Evolutionary conservation across 2,888 invertebrate genomes (phyloP), one percentile per base, ranked within the genome.

Genomic region (Dicyrtoma fusca): DNA sequence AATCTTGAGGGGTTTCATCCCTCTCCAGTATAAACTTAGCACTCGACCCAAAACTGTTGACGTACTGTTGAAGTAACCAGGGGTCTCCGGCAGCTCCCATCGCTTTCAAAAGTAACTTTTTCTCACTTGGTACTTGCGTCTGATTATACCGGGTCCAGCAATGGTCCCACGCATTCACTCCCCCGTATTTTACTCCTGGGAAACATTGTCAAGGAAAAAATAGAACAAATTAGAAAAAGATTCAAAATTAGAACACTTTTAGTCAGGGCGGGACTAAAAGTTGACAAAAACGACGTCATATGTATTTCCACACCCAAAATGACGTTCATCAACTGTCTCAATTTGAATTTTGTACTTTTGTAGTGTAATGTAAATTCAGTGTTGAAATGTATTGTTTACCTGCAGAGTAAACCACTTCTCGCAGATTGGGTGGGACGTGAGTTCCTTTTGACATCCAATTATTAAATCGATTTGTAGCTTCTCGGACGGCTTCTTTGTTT

Each of bases 21-120:
- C 8, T 34, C 8, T 34, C 34, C 3, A 34, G 8, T 5, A 34
- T 34, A 34, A 34, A 34, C 34, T 34, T 34, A 8, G 34, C n/a
- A n/a, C 34, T 34, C 34, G 8, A 34, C 3, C n/a, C 3, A 34
- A 34, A 34, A 34, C 34, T 34, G n/a, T n/a, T 19, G 4, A 61
- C 75, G 81, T 82, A 91, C 88, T 91, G 88, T 82, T 91, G 90
- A 49, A 93, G 86, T 25, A 94, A 86, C 93, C 94, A 94, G 42
- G 91, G 90, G 82, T 92, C 90, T 0, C 87, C 85, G 0, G 91
- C 87, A 45, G 90, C 88, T 0, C 91, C 89, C 73, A 94, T 83
- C 0, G 92, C 90, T 77, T 88, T 86, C 45, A 92, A 85, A 76
- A 93, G 85, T 49, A 91, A 86, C 73, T 88, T 88, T 66, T 89